Base-by-base conservation (phyloP, 1,140 invertebrate species). In the Orchesella cincta region DNA sequence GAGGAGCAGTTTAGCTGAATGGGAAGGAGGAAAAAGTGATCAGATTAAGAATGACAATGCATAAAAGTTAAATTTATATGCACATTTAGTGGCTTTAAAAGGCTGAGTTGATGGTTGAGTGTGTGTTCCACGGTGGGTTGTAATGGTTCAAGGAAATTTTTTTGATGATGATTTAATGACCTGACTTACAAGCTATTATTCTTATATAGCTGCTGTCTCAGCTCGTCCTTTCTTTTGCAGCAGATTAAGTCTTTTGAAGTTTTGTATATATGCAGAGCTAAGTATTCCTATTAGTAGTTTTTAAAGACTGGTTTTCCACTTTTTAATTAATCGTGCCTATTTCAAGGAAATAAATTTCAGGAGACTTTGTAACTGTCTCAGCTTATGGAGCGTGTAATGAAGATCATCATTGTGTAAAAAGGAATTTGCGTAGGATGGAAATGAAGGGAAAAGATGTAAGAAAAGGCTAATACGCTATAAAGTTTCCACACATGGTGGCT, bases 131-230 rank as follows among this genome's bases (percentile, higher is more conserved):
- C 23, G 31, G 62, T 31, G 62, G 62, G 31, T 31, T 67, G 26
- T 67, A 67, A 67, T 67, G 62, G 62, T 33, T 67, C 62, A 67
- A 67, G 62, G 33, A 67, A 31, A 67, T 67, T 46, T 46, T n/a
- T 67, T 67, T 67, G 62, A 67, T 67, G 62, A 67, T 67, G 62
- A 67, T 67, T 67, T 67, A 67, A 67, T 67, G 62, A 67, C 62
- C 62, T 67, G 62, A 67, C 62, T 31, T 67, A 33, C 62, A 67
- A 67, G 62, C 62, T n/a, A 67, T 67, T 33, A 67, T 67, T 12
- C n/a, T 67, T 26, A 2, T 67, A 23, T 67, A 5, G 28, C 26
- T 67, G 26, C 5, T n/a, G 54, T 8, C 23, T 33, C 26, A 8
- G 8, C 31, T 14, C 31, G 8, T 67, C 26, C 26, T 18, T 67